Conservation (phyloP, 2,113 vertebrate species). For the Pteronura brasiliensis region DNA sequence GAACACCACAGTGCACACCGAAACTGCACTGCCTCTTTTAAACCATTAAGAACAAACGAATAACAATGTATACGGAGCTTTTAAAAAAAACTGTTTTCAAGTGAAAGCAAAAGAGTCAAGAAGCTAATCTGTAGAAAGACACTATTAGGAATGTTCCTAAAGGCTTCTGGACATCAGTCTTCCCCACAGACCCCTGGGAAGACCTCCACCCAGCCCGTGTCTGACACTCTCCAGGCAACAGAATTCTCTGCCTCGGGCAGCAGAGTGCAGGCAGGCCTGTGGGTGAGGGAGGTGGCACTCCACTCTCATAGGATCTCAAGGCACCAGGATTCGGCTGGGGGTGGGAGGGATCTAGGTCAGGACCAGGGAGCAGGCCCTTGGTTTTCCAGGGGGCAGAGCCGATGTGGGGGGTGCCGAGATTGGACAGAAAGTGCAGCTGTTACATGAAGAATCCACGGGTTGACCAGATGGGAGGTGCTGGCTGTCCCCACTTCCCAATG, state of each 20-base stretch:
- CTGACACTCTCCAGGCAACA: background rate
- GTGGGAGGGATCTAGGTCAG: rapidly evolving
- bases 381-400: background rate
- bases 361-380: background rate
- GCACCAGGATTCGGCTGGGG: rapidly evolving
- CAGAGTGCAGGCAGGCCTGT: rapidly evolving
- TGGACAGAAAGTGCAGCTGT: background rate
- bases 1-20: background rate
- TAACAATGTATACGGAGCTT: background rate
- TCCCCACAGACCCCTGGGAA: no score
- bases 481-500: background rate
- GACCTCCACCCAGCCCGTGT: rapidly evolving
- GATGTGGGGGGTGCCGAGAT: rapidly evolving
- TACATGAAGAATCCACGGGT: background rate
- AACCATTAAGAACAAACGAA: background rate
- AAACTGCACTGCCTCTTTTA: background rate
- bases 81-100: background rate
- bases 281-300: rapidly evolving
- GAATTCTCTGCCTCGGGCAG: background rate
- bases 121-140: background rate
- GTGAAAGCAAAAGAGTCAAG: background rate
- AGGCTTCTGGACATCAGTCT: background rate
- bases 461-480: background rate
- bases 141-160: background rate
- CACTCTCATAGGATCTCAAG: rapidly evolving